These are phyloP conservation scores for Silurus meridionalis DNA, from an alignment of 2,113 vertebrate species.

Conservation along the genomic window DNA sequence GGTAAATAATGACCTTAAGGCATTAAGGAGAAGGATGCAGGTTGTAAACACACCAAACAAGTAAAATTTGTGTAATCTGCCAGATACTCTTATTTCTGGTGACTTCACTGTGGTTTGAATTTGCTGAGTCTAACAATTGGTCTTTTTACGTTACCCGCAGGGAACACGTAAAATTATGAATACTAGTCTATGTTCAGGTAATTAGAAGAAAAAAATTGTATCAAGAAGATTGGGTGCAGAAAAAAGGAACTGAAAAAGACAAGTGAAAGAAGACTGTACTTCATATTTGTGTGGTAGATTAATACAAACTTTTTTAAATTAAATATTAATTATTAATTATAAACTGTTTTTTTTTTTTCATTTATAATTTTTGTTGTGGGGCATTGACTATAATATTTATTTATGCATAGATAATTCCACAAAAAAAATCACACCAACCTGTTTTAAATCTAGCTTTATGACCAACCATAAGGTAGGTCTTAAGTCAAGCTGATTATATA, in stretches of 20 bases:
- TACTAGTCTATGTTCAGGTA: neutral
- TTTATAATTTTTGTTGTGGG: neutral
- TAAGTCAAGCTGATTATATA: neutral
- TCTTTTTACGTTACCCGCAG: neutral
- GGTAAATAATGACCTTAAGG: conserved; percentile 70
- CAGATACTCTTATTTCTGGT: neutral
- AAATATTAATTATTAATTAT: too few species aligned
- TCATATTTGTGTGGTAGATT: neutral
- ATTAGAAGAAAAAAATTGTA: neutral
- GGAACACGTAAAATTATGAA: neutral
- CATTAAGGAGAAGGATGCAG: conserved; percentile 39
- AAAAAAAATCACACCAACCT: neutral
- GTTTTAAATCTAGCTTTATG: neutral
- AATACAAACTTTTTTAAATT: too few species aligned
- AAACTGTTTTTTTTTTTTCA: neutral
- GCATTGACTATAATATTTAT: neutral
- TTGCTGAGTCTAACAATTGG: neutral
- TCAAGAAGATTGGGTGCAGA: neutral
- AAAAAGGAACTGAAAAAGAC: too few species aligned
- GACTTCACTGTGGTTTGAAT: neutral
- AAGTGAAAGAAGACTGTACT: neutral
- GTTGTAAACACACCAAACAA: conserved; percentile 20
- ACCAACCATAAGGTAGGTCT: neutral
- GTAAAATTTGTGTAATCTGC: neutral
- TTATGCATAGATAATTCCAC: neutral